phyloP scores from a whole-genome alignment of 2,888 invertebrate species.

The Odontocerum albicorne region DNA sequence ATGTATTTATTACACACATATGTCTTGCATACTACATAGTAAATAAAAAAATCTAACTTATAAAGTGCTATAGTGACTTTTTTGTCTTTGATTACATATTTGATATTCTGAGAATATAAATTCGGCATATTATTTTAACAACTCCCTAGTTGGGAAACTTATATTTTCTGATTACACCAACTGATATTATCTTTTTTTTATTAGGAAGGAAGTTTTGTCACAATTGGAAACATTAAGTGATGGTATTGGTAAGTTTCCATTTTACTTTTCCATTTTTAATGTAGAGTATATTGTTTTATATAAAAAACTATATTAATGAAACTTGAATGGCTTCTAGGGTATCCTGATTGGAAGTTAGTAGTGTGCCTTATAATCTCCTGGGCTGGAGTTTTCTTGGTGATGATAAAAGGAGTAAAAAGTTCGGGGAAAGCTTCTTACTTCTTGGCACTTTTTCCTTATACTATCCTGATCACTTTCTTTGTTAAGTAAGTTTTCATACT shows the following conservation, averaged over 20 bases:
- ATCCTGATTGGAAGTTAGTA: slow-evolving; percentile 69
- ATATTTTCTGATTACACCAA: too few relatives aligned
- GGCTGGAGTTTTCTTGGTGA: slow-evolving; percentile 68
- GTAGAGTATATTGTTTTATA: background rate
- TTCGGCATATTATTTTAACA: too few relatives aligned
- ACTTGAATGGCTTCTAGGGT: slow-evolving; percentile 43
- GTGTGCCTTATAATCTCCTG: slow-evolving; percentile 68
- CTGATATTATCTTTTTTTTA: slow-evolving; percentile 17
- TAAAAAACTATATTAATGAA: background rate
- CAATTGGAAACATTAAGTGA: slow-evolving; percentile 52
- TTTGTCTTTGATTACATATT: too few relatives aligned
- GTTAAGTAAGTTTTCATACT: slow-evolving; percentile 60
- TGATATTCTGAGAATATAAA: too few relatives aligned
- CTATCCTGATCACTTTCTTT: slow-evolving; percentile 73
- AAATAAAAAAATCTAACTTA: too few relatives aligned
- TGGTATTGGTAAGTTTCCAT: slow-evolving; percentile 50
- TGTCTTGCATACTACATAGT: too few relatives aligned
- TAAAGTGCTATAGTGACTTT: too few relatives aligned
- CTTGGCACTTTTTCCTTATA: slow-evolving; percentile 82
- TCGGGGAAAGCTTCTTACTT: slow-evolving; percentile 86
- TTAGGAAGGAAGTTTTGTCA: slow-evolving; percentile 58
- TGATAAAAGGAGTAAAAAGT: slow-evolving; percentile 73
- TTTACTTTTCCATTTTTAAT: background rate
- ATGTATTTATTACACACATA: too few relatives aligned
- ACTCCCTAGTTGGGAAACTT: too few relatives aligned